These are phyloP conservation scores for Aselliscus stoliczkanus DNA, from an alignment of 2,797 vertebrate genomes.

Conservation along the genomic window DNA sequence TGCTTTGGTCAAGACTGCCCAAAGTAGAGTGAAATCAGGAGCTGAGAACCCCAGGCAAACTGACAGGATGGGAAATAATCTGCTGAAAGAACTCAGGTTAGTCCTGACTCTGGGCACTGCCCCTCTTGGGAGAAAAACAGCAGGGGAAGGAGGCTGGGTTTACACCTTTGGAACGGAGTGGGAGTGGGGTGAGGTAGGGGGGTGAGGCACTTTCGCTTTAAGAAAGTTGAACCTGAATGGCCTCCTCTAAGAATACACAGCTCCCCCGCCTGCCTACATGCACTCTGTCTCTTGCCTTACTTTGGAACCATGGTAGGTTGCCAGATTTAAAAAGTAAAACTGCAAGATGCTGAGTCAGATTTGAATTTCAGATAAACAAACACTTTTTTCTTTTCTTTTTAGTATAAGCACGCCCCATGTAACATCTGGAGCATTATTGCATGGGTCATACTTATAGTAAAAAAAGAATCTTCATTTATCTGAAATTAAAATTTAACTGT, in stretches of 20 bases:
- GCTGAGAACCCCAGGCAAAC: background rate
- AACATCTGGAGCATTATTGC: background rate
- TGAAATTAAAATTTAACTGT: background rate
- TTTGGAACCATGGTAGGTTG: background rate
- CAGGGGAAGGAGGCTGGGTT: background rate
- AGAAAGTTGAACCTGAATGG: no score
- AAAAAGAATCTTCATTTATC: background rate
- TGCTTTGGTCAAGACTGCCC: background rate
- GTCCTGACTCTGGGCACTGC: background rate
- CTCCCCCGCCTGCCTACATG: background rate
- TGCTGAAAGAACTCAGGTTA: constrained; percentile 25
- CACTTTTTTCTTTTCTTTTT: background rate
- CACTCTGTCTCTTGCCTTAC: background rate
- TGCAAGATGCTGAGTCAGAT: background rate
- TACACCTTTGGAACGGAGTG: background rate
- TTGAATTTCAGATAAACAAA: background rate
- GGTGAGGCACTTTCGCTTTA: background rate
- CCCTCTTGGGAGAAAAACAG: background rate
- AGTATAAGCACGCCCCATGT: background rate
- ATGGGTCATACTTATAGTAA: background rate
- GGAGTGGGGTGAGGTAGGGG: no score
- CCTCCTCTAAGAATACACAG: background rate
- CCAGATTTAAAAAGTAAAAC: background rate
- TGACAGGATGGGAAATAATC: constrained; percentile 52
- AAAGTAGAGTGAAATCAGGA: background rate